These are phyloP conservation scores for Spea bombifrons DNA, from an alignment of 2,113 vertebrate species.

Conservation along the genomic window DNA sequence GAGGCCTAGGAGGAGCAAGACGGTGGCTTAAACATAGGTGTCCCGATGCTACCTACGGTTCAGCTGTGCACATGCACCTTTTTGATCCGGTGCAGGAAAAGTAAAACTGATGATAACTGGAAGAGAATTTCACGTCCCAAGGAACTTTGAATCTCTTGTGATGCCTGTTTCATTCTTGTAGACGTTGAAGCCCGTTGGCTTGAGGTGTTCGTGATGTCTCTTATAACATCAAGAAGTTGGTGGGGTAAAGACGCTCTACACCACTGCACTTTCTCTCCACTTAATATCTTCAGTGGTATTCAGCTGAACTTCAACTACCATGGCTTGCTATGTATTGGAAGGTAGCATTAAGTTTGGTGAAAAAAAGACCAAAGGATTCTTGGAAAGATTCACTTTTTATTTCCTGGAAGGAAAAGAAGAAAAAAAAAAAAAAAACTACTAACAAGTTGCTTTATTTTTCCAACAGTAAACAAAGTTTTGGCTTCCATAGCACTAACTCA, in stretches of 20 bases:
- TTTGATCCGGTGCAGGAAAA: slow-evolving; percentile 55
- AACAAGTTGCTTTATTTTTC: slow-evolving; percentile 64
- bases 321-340: slow-evolving; percentile 45
- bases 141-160: slow-evolving; percentile 54
- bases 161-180: slow-evolving; percentile 49
- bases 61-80: slow-evolving; percentile 65
- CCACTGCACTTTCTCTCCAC: slow-evolving; percentile 58
- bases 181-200: slow-evolving; percentile 52
- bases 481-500: slow-evolving; percentile 55
- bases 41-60: slow-evolving; percentile 81
- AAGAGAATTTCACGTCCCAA: slow-evolving; percentile 60
- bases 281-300: slow-evolving; percentile 52
- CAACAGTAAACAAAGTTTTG: slow-evolving; percentile 59
- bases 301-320: slow-evolving; percentile 58
- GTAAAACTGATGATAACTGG: slow-evolving; percentile 56
- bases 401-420: slow-evolving; percentile 44
- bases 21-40: slow-evolving; percentile 70
- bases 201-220: slow-evolving; percentile 57
- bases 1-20: slow-evolving; percentile 72
- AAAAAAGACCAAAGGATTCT: slow-evolving; percentile 73
- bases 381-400: slow-evolving; percentile 57
- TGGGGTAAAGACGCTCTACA: slow-evolving; percentile 48
- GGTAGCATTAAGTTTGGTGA: slow-evolving; percentile 61
- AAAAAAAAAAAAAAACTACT: slow-evolving; percentile 52
- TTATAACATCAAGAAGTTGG: slow-evolving; percentile 54